These are phyloP conservation scores for Neria commutata DNA, from an alignment of 2,888 invertebrate species.

Conservation along the genomic window DNA sequence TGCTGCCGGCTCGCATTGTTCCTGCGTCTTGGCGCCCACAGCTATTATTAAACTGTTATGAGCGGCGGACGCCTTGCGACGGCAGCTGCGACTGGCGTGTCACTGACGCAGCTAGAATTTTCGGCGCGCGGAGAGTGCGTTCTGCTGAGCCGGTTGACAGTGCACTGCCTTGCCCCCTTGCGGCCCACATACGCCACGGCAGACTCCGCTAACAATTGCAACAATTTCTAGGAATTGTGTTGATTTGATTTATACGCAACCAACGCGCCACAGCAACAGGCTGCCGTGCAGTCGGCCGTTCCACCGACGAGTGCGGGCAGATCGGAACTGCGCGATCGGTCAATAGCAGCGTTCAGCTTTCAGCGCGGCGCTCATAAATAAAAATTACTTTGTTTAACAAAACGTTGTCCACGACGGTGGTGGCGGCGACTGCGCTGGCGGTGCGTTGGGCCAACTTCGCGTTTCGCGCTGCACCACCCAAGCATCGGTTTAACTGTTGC, in stretches of 20 bases:
- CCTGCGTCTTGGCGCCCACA: too few relatives aligned
- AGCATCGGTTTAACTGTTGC: too few relatives aligned
- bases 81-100: background rate
- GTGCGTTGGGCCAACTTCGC: background rate
- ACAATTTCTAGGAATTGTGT: constrained; percentile 51
- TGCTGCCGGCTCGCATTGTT: too few relatives aligned
- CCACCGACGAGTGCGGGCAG: background rate
- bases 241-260: constrained; percentile 50
- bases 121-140: background rate
- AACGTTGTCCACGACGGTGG: background rate
- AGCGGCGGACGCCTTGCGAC: background rate
- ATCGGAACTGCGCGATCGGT: background rate
- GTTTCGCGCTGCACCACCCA: constrained; percentile 1
- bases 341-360: constrained; percentile 35
- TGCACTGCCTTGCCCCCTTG: background rate
- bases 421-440: background rate
- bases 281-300: background rate
- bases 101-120: constrained; percentile 11
- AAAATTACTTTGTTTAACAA: constrained; percentile 28
- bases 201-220: background rate
- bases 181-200: background rate
- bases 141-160: background rate
- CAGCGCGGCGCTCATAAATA: constrained; percentile 53
- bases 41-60: too few relatives aligned
- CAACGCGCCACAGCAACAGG: constrained; percentile 14